Evolutionary conservation across 2,113 vertebrate genomes (phyloP).

Genomic region (Cyrtonyx montezumae): DNA sequence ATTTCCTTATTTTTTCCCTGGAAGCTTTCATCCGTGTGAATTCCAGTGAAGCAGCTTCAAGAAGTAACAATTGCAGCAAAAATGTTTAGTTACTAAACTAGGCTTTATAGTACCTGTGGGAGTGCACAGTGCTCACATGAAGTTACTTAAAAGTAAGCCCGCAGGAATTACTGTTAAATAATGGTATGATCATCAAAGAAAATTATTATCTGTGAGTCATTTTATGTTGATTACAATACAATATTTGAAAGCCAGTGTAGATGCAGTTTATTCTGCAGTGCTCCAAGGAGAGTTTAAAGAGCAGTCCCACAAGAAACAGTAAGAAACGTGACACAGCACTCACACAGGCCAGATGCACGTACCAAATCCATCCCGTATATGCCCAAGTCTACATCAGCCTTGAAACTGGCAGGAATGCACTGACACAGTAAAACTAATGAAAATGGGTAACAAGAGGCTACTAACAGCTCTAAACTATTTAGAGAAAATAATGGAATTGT

Average conservation of each 20-base stretch:
- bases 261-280: not conserved
- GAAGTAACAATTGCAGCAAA: constrained; percentile 55
- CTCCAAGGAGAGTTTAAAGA: constrained; percentile 30
- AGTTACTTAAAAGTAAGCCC: constrained; percentile 64
- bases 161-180: constrained; percentile 67
- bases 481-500: constrained; percentile 4
- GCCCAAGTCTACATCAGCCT: not conserved
- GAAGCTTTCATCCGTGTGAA: not conserved
- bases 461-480: constrained; percentile 35
- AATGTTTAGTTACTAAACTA: constrained; percentile 51
- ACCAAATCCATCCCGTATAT: not conserved
- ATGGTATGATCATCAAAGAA: constrained; percentile 53
- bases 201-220: constrained; percentile 47
- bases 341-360: not conserved
- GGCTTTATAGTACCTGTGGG: constrained; percentile 58
- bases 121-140: constrained; percentile 9
- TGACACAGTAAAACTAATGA: constrained; percentile 30
- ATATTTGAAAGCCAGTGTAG: constrained; percentile 28
- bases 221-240: constrained; percentile 47
- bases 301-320: not conserved
- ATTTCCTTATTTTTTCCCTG: not conserved
- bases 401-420: constrained; percentile 12
- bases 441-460: constrained; percentile 35
- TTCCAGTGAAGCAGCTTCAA: constrained; percentile 28
- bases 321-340: not conserved